These are phyloP conservation scores for Dysmachus trigonus DNA, from an alignment of 2,888 invertebrate genomes.

Conservation along the genomic window DNA sequence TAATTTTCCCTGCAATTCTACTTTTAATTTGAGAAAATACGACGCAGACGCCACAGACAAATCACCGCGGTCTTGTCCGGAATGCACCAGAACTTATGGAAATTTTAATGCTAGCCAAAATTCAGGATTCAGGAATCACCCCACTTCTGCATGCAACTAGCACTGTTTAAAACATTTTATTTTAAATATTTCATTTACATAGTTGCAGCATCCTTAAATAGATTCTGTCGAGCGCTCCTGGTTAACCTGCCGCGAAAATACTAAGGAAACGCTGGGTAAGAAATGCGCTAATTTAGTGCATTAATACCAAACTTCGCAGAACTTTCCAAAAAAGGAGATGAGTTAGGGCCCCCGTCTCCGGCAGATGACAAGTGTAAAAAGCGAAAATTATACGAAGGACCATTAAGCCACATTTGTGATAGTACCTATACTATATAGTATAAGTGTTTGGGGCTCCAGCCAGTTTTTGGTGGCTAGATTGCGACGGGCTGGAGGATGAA, in stretches of 20 bases:
- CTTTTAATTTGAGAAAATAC: neutral
- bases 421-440: neutral
- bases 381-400: conserved; percentile 3
- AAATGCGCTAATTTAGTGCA: neutral
- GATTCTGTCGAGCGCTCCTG: neutral
- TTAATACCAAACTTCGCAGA: neutral
- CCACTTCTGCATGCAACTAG: neutral
- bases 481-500: neutral
- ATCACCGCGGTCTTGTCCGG: neutral
- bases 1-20: neutral
- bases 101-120: neutral
- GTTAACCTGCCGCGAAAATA: neutral
- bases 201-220: neutral
- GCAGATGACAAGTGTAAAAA: conserved; percentile 10
- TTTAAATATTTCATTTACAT: neutral
- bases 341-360: neutral
- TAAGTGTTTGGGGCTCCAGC: neutral
- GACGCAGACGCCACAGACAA: neutral
- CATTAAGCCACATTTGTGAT: conserved; percentile 24
- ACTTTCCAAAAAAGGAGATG: neutral
- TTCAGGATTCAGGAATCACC: too few relatives aligned
- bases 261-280: neutral
- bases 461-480: neutral
- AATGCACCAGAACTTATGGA: neutral
- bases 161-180: neutral